Conservation (phyloP, 2,888 invertebrate species). For the Drosophila siamana region DNA sequence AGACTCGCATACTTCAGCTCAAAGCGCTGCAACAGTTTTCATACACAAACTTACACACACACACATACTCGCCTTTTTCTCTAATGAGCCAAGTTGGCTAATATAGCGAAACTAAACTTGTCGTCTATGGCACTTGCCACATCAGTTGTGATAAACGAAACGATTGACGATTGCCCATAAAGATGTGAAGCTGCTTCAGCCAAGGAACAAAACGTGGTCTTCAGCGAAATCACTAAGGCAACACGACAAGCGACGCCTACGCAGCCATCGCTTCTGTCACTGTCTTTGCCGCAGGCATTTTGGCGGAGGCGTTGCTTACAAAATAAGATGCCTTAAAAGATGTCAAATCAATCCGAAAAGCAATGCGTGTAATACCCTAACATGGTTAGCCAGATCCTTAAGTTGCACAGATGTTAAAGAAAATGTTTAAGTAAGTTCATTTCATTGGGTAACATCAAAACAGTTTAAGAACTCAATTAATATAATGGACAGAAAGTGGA, state of each 20-base stretch:
- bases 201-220: neutral
- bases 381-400: neutral
- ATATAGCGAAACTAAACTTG: conserved; percentile 53
- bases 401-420: neutral
- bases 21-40: conserved; percentile 39
- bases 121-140: conserved; percentile 37
- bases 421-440: neutral
- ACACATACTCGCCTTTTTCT: neutral
- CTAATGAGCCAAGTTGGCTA: conserved; percentile 51
- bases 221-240: neutral
- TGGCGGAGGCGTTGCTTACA: neutral
- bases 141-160: conserved; percentile 33
- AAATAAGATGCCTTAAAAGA: neutral
- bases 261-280: neutral
- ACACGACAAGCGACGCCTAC: neutral
- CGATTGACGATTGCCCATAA: conserved; percentile 25
- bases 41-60: neutral
- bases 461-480: no score
- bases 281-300: neutral
- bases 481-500: no score
- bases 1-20: conserved; percentile 39
- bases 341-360: neutral
- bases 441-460: no score
- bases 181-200: conserved; percentile 16
- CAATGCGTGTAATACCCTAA: neutral